A percentile compares a stretch with the other conserved stretches of the same genome.
These are phyloP conservation scores for Euleptes europaea DNA, from an alignment of 2,113 vertebrate genomes.

Conservation along the genomic window DNA sequence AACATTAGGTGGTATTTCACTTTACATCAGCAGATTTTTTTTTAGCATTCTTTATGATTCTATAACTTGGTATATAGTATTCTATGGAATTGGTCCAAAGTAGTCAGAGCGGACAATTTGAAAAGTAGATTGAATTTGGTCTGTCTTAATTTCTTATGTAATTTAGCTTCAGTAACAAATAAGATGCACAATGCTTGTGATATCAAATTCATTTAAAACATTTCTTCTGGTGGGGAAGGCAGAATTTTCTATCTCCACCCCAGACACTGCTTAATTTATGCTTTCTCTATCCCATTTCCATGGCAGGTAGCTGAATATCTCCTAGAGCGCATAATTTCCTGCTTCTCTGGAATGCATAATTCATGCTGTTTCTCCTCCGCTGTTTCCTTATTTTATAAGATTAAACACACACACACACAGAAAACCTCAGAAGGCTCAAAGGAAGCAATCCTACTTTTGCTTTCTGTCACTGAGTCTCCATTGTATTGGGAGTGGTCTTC, in stretches of 20 bases:
- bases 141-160: neutral
- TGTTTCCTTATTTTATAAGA: constrained; percentile 12
- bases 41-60: constrained; percentile 1
- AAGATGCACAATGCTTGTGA: neutral
- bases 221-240: neutral
- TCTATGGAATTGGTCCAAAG: constrained; percentile 32
- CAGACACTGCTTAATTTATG: constrained; percentile 23
- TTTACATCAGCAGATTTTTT: neutral
- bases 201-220: neutral
- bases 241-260: constrained; percentile 17
- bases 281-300: constrained; percentile 22
- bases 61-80: neutral
- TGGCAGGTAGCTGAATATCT: constrained; percentile 31
- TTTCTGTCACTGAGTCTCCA: neutral
- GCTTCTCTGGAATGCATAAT: constrained; percentile 23
- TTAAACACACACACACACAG: neutral
- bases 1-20: neutral
- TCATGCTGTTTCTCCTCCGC: constrained; percentile 11
- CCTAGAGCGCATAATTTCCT: constrained; percentile 13
- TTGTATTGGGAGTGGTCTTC: neutral
- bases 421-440: constrained; percentile 16
- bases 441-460: neutral
- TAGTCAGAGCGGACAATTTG: neutral
- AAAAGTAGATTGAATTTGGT: constrained; percentile 12
- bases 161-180: constrained; percentile 17